These are phyloP conservation scores for Crotalus horridus DNA, from an alignment of 2,113 vertebrate genomes.

Conservation along the genomic window DNA sequence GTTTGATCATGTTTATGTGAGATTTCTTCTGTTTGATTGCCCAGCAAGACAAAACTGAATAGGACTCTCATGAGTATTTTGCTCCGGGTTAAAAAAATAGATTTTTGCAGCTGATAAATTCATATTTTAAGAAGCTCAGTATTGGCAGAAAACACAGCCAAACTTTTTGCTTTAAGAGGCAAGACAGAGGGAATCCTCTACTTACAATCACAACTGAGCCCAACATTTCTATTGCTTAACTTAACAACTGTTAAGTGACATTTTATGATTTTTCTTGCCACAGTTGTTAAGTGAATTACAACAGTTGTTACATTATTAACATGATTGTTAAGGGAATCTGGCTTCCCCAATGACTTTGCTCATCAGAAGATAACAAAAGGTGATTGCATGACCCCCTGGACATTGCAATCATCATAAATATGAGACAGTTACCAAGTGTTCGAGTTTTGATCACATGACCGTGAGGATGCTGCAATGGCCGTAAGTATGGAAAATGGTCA, in stretches of 20 bases:
- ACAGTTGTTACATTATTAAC: not conserved
- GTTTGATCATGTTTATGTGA: not conserved
- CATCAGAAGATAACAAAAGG: too few species aligned
- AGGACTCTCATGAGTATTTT: constrained; percentile 68
- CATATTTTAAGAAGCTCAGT: constrained; percentile 68
- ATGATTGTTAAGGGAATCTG: not conserved
- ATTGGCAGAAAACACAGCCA: constrained; percentile 39
- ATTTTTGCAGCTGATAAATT: constrained; percentile 65
- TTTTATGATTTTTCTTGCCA: not conserved
- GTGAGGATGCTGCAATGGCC: too few species aligned
- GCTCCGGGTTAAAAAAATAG: constrained; percentile 68
- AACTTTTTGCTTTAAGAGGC: not conserved
- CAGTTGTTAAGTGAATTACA: not conserved
- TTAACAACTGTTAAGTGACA: not conserved
- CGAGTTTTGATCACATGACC: not conserved
- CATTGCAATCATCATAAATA: not conserved
- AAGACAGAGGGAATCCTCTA: not conserved
- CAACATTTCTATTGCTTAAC: not conserved
- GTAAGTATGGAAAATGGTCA: not conserved
- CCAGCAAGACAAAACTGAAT: constrained; percentile 34
- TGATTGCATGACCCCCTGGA: too few species aligned
- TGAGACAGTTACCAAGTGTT: not conserved
- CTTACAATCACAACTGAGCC: not conserved
- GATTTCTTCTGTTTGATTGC: not conserved
- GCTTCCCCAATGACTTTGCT: too few species aligned